Base-by-base conservation (phyloP, 2,797 vertebrate species). In the Brachyalestes nurse region DNA sequence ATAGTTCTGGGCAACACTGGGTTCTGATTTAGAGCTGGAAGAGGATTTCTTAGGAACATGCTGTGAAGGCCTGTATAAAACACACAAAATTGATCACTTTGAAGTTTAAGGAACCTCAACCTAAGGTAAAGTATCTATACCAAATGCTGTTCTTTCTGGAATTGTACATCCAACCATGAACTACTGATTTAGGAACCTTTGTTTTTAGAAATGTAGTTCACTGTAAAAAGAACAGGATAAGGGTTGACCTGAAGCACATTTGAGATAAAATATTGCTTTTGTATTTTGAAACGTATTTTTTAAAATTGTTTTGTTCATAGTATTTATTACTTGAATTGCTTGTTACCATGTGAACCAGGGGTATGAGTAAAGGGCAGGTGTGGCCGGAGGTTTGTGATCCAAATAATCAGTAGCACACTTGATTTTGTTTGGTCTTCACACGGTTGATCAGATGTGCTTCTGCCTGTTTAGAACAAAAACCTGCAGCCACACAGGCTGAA, bases 1-100 rank as follows among this genome's bases (percentile, higher is more conserved):
- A 88, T 97, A 97, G 64, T 94, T 92, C 58, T 95, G 95, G 70
- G 93, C 85, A 83, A 90, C 62, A 79, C 87, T 58, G 65, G 91
- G 84, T 13, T 84, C 89, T 0, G 87, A 75, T 42, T 91, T 93
- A 4, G 91, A 85, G 71, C 67, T 89, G 40, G 90, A 88, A 73
- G 90, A 75, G 28, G 72, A 55, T 58, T 86, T 88, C 49, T 86
- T 90, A 51, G 78, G 66, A 47, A 72, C 61, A 80, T 55, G 67
- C 67, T 90, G 91, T 78, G 90, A 87, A 61, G 90, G 87, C 79
- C 94, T 95, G 45, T 53, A 66, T 2, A 77, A 47, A 61, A 69
- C 53, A 61, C 17, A 75, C n/a, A 75, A 34, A 21, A 10, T 42
- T 0, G 34, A 34, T 34, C 45, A 17, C 5, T 61, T 47, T 47